phyloP scores from a whole-genome alignment of 2,113 vertebrate genomes.

The Solenodon paradoxus region DNA sequence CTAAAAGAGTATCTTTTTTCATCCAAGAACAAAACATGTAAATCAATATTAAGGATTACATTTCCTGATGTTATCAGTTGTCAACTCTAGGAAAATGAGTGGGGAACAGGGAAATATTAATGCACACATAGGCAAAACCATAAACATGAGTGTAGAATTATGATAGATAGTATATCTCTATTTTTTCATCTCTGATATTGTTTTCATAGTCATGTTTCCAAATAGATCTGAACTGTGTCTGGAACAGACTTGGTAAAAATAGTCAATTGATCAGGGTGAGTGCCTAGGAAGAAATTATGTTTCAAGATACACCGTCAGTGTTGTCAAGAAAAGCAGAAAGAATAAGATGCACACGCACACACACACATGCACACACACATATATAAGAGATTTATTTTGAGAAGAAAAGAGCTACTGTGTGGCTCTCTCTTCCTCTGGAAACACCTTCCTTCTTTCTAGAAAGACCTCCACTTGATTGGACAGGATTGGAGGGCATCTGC shows the following conservation, averaged over 20 bases:
- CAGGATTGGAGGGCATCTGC: too few relatives aligned
- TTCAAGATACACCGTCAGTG: neutral
- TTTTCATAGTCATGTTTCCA: neutral
- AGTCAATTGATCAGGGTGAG: neutral
- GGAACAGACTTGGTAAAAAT: neutral
- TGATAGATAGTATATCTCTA: neutral
- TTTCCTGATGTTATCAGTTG: neutral
- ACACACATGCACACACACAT: neutral
- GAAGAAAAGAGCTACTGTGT: neutral
- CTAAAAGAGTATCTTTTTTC: neutral
- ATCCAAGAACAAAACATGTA: neutral
- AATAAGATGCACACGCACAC: neutral
- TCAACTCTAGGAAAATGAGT: neutral
- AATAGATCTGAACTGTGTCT: neutral
- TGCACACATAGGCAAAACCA: neutral
- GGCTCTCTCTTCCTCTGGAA: too few relatives aligned
- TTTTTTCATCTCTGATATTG: neutral
- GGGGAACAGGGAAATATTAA: neutral
- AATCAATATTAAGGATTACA: neutral
- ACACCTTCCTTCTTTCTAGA: too few relatives aligned
- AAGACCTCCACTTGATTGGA: accelerated
- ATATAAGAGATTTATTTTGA: neutral
- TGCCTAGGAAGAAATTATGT: neutral
- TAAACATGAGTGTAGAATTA: neutral
- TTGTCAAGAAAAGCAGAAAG: neutral